Percentiles rank a stretch among this genome's conserved stretches.
phyloP scores from a whole-genome alignment of 2,888 invertebrate species.

The Chydorus sphaericus region DNA sequence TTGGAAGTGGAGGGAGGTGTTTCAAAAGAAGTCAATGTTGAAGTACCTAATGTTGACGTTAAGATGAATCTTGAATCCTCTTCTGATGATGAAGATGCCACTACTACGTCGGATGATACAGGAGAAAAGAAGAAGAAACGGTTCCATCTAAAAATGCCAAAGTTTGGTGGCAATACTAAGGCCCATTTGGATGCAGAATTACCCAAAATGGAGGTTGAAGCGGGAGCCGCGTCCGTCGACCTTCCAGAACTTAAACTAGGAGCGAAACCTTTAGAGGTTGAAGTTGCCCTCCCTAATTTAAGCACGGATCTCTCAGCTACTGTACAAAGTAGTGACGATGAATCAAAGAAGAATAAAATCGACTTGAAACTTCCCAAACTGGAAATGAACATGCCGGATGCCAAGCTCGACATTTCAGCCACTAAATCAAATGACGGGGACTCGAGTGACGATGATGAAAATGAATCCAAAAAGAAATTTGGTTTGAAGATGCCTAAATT shows the following conservation, averaged over 20 bases:
- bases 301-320: neutral
- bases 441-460: neutral
- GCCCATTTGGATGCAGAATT: neutral
- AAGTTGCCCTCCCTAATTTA: neutral
- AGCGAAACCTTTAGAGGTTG: neutral
- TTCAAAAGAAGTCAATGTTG: neutral
- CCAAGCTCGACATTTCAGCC: neutral
- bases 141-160: slow-evolving; percentile 11
- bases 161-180: slow-evolving; percentile 2
- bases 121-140: slow-evolving; percentile 6
- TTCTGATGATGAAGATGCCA: neutral
- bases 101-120: too few species aligned
- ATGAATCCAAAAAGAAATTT: neutral
- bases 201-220: neutral
- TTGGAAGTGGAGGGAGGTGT: neutral
- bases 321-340: neutral
- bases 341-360: neutral
- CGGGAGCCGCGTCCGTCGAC: neutral
- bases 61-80: neutral
- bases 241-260: neutral
- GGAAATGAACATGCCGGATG: neutral
- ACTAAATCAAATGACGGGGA: neutral
- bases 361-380: slow-evolving; percentile 11
- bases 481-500: neutral
- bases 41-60: neutral